Conservation (phyloP, 2,113 vertebrate genomes). For the Atrichornis clamosus region DNA sequence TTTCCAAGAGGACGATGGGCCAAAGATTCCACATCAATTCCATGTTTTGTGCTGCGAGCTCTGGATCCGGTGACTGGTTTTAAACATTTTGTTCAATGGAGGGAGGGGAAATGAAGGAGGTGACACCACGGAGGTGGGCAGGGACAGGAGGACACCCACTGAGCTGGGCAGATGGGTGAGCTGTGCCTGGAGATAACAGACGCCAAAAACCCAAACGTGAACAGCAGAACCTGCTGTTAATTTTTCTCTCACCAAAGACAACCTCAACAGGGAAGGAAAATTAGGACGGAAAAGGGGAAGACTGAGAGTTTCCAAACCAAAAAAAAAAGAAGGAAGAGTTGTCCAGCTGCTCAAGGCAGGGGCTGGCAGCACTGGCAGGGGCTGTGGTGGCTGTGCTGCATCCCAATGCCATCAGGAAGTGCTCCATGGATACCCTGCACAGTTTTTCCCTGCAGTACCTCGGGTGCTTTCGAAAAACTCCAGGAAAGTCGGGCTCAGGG, state of each 20-base stretch:
- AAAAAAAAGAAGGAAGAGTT: neutral
- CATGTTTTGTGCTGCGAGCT: neutral
- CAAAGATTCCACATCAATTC: neutral
- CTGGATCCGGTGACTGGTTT: neutral
- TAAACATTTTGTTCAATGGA: neutral
- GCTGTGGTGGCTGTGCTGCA: neutral
- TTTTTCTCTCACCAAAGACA: neutral
- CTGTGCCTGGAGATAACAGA: neutral
- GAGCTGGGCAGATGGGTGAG: neutral
- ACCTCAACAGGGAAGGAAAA: neutral
- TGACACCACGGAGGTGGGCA: neutral
- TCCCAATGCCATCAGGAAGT: fast-evolving
- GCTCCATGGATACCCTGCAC: neutral
- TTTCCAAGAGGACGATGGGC: neutral
- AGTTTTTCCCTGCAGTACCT: neutral
- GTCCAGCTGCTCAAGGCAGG: neutral
- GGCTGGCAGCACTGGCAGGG: neutral
- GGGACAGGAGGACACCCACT: neutral
- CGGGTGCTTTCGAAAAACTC: neutral
- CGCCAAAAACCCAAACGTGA: neutral
- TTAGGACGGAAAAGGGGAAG: neutral
- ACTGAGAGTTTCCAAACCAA: neutral
- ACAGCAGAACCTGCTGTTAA: neutral
- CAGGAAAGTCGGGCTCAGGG: neutral
- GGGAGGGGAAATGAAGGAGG: neutral